These are phyloP conservation scores for Ceyx cyanopectus DNA, from an alignment of 2,113 vertebrate genomes.

Conservation along the genomic window DNA sequence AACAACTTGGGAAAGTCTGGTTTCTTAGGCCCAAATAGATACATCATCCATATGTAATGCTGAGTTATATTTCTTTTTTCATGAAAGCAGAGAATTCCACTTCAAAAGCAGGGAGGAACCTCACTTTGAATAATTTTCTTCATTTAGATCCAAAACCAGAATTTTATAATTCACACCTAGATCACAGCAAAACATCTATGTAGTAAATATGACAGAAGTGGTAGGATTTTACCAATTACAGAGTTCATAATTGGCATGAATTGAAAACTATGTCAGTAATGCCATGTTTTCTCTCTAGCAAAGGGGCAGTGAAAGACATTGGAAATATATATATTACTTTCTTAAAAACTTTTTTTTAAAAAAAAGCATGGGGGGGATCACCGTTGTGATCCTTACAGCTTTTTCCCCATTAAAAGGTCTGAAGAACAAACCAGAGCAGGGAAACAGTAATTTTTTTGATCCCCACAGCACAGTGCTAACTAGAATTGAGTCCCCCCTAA, in stretches of 20 bases:
- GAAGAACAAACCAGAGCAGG: conserved; percentile 23
- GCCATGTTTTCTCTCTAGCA: background rate
- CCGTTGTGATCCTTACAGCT: background rate
- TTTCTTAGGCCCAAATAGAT: background rate
- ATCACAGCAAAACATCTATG: background rate
- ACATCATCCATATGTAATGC: accelerated
- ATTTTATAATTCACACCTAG: background rate
- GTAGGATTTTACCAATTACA: background rate
- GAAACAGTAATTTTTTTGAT: conserved; percentile 56
- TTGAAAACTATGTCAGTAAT: background rate
- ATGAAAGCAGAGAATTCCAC: background rate
- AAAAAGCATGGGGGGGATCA: background rate
- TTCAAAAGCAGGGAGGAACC: background rate
- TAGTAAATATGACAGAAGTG: background rate
- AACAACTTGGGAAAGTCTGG: background rate
- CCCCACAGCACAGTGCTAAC: background rate
- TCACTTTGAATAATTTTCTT: background rate
- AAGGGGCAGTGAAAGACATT: background rate
- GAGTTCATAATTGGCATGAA: background rate
- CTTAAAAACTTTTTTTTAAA: background rate
- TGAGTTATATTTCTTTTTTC: background rate
- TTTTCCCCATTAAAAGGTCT: conserved; percentile 51
- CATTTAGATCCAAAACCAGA: background rate
- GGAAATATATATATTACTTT: background rate
- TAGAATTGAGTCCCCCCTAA: conserved; percentile 42